A percentile compares a stretch with the other conserved stretches of the same genome.
These are phyloP conservation scores for Osmerus mordax DNA, from an alignment of 2,113 vertebrate species.

Conservation along the genomic window DNA sequence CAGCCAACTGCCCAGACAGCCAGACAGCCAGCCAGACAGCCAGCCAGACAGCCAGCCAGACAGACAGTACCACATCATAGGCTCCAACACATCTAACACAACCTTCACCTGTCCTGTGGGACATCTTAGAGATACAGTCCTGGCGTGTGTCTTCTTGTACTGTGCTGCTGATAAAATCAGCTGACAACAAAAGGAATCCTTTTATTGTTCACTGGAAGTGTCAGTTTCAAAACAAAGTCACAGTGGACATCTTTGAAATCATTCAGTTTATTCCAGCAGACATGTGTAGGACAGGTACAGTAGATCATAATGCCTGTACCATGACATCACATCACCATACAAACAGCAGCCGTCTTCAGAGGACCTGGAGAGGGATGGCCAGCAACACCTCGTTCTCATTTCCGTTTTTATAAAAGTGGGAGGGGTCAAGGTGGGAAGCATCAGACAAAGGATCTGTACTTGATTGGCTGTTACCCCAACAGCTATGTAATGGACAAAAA, in stretches of 20 bases:
- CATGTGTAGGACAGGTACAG: background rate
- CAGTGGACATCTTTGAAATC: constrained; percentile 27
- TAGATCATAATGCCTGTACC: constrained; percentile 18
- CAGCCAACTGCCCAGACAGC: too few species aligned
- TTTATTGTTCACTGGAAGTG: background rate
- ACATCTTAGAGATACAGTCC: too few species aligned
- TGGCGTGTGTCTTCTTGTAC: too few species aligned
- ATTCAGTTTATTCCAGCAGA: constrained; percentile 47
- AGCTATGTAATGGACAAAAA: background rate
- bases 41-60: too few species aligned
- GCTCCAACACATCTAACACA: background rate
- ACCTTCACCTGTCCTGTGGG: too few species aligned
- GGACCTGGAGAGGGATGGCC: constrained; percentile 72
- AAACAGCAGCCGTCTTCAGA: constrained; percentile 45
- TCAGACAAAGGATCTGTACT: background rate
- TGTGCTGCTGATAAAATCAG: too few species aligned
- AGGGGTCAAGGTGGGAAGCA: constrained; percentile 41
- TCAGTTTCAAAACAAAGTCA: constrained; percentile 12
- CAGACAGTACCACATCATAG: background rate
- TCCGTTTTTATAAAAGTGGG: constrained; percentile 39
- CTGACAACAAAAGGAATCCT: too few species aligned
- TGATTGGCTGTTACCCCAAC: constrained; percentile 20
- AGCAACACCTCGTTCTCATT: constrained; percentile 68
- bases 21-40: too few species aligned
- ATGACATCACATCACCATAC: constrained; percentile 25